Percentiles rank a stretch among this genome's conserved stretches.
These are phyloP conservation scores for Corythoichthys intestinalis DNA, from an alignment of 2,113 vertebrate species.

Conservation along the genomic window DNA sequence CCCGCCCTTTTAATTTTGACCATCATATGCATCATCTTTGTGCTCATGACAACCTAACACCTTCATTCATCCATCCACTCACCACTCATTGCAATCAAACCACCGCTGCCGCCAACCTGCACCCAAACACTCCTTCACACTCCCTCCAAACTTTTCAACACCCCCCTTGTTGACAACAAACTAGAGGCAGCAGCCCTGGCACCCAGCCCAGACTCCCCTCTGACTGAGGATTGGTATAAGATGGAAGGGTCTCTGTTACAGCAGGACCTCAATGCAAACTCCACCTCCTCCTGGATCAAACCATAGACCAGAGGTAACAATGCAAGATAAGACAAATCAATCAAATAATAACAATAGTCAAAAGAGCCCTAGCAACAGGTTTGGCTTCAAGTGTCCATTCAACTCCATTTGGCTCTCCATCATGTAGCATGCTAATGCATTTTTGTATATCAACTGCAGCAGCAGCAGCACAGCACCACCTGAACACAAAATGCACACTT, in stretches of 20 bases:
- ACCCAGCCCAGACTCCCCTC: constrained; percentile 73
- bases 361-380: constrained; percentile 13
- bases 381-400: background rate
- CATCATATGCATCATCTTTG: constrained; percentile 37
- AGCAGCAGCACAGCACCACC: constrained; percentile 16
- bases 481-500: constrained; percentile 38
- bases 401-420: constrained; percentile 36
- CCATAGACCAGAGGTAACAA: constrained; percentile 74
- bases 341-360: constrained; percentile 11
- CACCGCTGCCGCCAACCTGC: constrained; percentile 57
- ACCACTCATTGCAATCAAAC: constrained; percentile 51
- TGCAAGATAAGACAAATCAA: constrained; percentile 6
- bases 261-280: constrained; percentile 82
- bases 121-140: constrained; percentile 65
- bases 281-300: constrained; percentile 80
- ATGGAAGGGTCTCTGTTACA: constrained; percentile 76
- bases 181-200: constrained; percentile 69
- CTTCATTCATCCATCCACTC: constrained; percentile 44
- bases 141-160: constrained; percentile 61
- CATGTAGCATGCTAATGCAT: constrained; percentile 39
- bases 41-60: constrained; percentile 54
- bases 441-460: constrained; percentile 18
- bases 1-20: background rate
- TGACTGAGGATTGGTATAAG: constrained; percentile 77
- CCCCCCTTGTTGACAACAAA: constrained; percentile 50